phyloP scores from a whole-genome alignment of 2,113 vertebrate genomes.

The Nycticorax nycticorax region DNA sequence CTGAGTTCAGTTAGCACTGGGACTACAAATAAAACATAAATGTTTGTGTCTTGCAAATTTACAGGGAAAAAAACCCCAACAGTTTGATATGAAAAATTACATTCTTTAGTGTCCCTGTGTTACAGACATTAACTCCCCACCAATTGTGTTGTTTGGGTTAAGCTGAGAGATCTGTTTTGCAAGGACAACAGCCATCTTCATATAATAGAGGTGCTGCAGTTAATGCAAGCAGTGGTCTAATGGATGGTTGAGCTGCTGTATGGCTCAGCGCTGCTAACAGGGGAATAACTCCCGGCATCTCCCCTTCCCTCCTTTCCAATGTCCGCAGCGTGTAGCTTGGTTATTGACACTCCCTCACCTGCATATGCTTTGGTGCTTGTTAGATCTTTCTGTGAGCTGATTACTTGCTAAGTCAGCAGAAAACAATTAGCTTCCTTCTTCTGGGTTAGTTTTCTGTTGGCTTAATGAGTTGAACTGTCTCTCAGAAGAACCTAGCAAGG shows the following conservation, averaged over 20 bases:
- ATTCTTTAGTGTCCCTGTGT: background rate
- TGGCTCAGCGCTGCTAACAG: background rate
- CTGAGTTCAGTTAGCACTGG: background rate
- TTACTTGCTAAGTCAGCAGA: background rate
- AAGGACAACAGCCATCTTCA: background rate
- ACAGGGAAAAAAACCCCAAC: background rate
- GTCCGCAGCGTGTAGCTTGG: background rate
- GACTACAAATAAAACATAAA: background rate
- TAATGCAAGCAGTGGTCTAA: background rate
- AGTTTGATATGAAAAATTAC: background rate
- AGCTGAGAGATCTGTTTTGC: background rate
- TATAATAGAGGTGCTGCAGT: background rate
- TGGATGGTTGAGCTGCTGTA: background rate
- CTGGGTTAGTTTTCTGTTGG: background rate
- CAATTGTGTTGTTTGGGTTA: background rate
- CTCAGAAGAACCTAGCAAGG: background rate
- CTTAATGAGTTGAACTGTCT: background rate
- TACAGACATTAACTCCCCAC: background rate
- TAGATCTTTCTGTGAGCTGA: background rate
- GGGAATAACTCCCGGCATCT: background rate
- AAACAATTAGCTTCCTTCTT: background rate
- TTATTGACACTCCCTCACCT: background rate
- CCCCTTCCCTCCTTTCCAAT: background rate
- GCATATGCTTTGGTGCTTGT: background rate
- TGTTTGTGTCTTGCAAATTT: background rate